Evolutionary conservation across 92 coral and sea anemone species (phyloP).

Genomic region (Palythoa heliodiscus): DNA sequence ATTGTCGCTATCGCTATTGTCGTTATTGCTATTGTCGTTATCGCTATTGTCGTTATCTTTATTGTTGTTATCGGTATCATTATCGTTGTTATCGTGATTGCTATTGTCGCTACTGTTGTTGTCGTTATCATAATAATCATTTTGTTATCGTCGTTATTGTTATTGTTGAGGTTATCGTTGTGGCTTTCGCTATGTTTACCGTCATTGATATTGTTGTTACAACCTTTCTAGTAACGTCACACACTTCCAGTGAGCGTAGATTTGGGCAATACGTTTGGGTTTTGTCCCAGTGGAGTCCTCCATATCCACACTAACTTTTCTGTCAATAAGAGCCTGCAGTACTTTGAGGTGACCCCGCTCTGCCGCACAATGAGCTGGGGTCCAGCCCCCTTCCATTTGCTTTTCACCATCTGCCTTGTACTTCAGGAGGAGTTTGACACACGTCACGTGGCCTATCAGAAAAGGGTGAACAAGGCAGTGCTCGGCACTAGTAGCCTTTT

Average conservation of each 20-base stretch:
- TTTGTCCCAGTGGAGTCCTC: constrained; percentile 90
- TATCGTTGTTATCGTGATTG: too few relatives aligned
- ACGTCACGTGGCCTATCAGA: constrained; percentile 64
- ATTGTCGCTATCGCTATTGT: too few relatives aligned
- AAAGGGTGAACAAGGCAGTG: too few relatives aligned
- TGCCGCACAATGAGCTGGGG: constrained; percentile 99
- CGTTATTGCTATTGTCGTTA: too few relatives aligned
- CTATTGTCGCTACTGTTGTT: not conserved
- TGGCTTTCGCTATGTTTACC: not conserved
- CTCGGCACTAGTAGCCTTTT: too few relatives aligned
- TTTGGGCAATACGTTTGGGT: constrained; percentile 80
- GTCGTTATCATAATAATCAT: not conserved
- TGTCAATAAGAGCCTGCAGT: constrained; percentile 77
- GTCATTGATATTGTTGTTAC: not conserved
- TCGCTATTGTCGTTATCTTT: too few relatives aligned
- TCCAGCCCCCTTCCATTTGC: constrained; percentile 99
- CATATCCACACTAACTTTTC: constrained; percentile 65
- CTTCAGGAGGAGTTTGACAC: constrained; percentile 76
- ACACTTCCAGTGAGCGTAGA: constrained; percentile 66
- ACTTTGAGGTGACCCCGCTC: constrained; percentile 79
- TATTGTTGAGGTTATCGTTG: not conserved
- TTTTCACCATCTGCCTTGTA: constrained; percentile 88
- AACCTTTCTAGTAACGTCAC: constrained; percentile 67
- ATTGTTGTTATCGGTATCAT: too few relatives aligned
- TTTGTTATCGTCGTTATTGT: not conserved